A percentile compares a stretch with the other conserved stretches of the same genome.
These are phyloP conservation scores for Anoplolepis gracilipes DNA, from an alignment of 1,140 invertebrate species.

Conservation along the genomic window DNA sequence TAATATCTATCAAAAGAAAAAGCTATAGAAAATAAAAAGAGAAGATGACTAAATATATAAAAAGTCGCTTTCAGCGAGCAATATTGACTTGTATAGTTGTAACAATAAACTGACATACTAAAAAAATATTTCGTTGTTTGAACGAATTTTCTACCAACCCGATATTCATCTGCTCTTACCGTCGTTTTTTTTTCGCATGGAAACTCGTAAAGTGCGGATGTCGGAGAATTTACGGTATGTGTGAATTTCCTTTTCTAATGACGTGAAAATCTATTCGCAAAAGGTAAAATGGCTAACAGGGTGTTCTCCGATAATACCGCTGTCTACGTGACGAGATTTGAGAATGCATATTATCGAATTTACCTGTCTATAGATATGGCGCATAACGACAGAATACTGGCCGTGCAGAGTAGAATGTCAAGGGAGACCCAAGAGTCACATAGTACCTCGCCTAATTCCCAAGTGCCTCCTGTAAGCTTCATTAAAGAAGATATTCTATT, in stretches of 20 bases:
- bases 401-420: conserved; percentile 96
- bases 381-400: conserved; percentile 92
- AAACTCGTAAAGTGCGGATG: not conserved
- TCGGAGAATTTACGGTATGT: not conserved
- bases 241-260: conserved; percentile 29
- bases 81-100: conserved; percentile 13
- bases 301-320: conserved; percentile 55
- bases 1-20: not conserved
- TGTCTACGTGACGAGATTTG: conserved; percentile 66
- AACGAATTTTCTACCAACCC: not conserved
- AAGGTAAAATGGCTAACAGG: not conserved
- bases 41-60: not conserved
- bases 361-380: conserved; percentile 93
- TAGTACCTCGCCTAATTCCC: conserved; percentile 92
- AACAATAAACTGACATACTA: conserved; percentile 8
- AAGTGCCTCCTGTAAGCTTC: conserved; percentile 87
- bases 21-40: not conserved
- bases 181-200: not conserved
- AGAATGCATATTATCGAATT: conserved; percentile 57
- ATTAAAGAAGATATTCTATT: conserved; percentile 39
- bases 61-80: not conserved
- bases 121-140: not conserved
- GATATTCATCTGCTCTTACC: not conserved
- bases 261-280: conserved; percentile 30
- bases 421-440: conserved; percentile 97